These are phyloP conservation scores for Drosophila multiciliata DNA, from an alignment of 2,888 invertebrate genomes.

Conservation along the genomic window DNA sequence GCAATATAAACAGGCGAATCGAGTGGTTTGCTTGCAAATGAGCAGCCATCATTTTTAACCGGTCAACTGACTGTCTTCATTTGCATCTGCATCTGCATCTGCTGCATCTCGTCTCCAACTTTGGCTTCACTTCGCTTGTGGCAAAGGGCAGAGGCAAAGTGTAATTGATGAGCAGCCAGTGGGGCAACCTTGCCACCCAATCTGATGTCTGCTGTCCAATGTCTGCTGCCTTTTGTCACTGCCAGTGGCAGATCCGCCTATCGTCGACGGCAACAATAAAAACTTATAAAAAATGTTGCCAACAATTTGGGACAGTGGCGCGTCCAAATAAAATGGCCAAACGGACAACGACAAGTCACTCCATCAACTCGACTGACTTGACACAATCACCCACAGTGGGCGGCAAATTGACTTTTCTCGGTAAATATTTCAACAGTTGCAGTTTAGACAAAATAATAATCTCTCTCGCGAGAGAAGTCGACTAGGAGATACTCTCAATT, in stretches of 20 bases:
- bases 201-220: conserved; percentile 17
- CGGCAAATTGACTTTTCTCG: not conserved
- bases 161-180: conserved; percentile 69
- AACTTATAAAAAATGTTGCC: conserved; percentile 61
- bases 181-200: conserved; percentile 7
- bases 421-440: not conserved
- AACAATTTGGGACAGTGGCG: conserved; percentile 56
- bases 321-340: conserved; percentile 67
- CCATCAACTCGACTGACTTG: conserved; percentile 62
- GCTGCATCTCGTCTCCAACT: not conserved
- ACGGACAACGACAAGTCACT: conserved; percentile 69
- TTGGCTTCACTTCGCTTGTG: conserved; percentile 23
- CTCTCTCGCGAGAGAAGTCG: not conserved
- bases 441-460: not conserved
- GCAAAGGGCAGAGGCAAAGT: conserved; percentile 7
- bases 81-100: conserved; percentile 19
- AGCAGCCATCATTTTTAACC: conserved; percentile 70
- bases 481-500: not conserved
- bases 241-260: conserved; percentile 42
- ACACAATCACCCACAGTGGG: conserved; percentile 19
- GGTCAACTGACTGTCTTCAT: conserved; percentile 40
- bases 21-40: conserved; percentile 76
- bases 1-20: conserved; percentile 42
- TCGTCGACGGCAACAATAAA: conserved; percentile 75
- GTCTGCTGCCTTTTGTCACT: conserved; percentile 27